These are phyloP conservation scores for Ariopsis seemanni DNA, from an alignment of 2,113 vertebrate species.

Conservation along the genomic window DNA sequence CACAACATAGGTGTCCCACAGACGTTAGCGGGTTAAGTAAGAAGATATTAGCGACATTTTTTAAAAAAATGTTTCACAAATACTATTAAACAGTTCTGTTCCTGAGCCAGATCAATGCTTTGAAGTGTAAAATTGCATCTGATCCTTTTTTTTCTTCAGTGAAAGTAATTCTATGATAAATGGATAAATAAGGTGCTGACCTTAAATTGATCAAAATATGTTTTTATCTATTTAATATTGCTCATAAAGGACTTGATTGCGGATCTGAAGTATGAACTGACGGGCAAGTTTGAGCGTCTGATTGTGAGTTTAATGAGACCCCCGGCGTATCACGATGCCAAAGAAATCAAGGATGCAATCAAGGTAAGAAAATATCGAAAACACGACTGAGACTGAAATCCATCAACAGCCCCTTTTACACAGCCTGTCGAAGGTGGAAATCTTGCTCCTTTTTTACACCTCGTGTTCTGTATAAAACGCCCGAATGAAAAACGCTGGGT, in stretches of 20 bases:
- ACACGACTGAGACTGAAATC: not conserved
- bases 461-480: too few relatives aligned
- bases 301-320: constrained; percentile 91
- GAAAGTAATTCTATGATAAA: not conserved
- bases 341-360: constrained; percentile 92
- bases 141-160: not conserved
- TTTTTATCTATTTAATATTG: not conserved
- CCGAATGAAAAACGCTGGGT: too few relatives aligned
- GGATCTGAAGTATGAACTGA: constrained; percentile 95
- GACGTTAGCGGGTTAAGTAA: too few relatives aligned
- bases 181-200: not conserved
- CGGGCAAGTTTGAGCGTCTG: constrained; percentile 93
- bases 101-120: not conserved
- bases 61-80: not conserved
- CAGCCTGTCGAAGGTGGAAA: too few relatives aligned
- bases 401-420: not conserved
- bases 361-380: constrained; percentile 70
- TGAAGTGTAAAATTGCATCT: not conserved
- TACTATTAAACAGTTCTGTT: not conserved
- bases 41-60: too few relatives aligned
- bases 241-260: constrained; percentile 86
- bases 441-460: too few relatives aligned
- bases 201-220: not conserved
- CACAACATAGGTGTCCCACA: too few relatives aligned
- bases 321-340: constrained; percentile 87